phyloP scores from a whole-genome alignment of 2,888 invertebrate species.

The Polymixis lichenea region DNA sequence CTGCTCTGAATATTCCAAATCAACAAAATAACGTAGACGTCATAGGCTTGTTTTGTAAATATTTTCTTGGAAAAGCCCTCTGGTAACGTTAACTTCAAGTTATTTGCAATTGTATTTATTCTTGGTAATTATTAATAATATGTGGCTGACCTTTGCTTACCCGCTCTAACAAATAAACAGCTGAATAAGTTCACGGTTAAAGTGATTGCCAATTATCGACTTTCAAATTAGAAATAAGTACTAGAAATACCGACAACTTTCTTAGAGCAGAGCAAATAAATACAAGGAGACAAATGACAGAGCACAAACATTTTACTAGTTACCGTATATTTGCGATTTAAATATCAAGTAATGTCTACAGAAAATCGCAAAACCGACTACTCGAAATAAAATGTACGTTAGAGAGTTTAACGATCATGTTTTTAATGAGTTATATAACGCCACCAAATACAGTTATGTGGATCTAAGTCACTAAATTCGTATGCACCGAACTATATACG shows the following conservation, averaged over 20 bases:
- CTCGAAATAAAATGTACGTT: not conserved
- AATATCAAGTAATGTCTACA: not conserved
- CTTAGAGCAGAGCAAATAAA: conserved; percentile 10
- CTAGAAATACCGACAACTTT: not conserved
- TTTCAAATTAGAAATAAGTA: conserved; percentile 6
- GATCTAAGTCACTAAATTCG: not conserved
- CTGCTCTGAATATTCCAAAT: conserved; percentile 50
- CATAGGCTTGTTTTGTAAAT: conserved; percentile 38
- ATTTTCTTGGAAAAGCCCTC: conserved; percentile 41
- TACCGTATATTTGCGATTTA: not conserved
- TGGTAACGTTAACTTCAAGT: not conserved
- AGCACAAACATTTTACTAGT: not conserved
- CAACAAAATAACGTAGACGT: conserved; percentile 15
- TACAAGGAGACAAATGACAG: not conserved
- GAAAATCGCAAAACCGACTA: too few species aligned
- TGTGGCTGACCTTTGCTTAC: too few species aligned
- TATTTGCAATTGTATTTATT: conserved; percentile 16
- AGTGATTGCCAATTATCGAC: not conserved
- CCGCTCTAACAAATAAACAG: not conserved
- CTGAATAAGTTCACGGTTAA: conserved; percentile 1
- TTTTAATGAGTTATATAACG: conserved; percentile 9
- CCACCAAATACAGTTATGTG: conserved; percentile 8
- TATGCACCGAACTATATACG: not conserved
- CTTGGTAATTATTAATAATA: conserved; percentile 1
- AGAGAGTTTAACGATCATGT: not conserved